Percentiles rank a stretch among this genome's conserved stretches.
Evolutionary conservation across 2,113 vertebrate genomes (phyloP).

Genomic region (Chaenocephalus aceratus): DNA sequence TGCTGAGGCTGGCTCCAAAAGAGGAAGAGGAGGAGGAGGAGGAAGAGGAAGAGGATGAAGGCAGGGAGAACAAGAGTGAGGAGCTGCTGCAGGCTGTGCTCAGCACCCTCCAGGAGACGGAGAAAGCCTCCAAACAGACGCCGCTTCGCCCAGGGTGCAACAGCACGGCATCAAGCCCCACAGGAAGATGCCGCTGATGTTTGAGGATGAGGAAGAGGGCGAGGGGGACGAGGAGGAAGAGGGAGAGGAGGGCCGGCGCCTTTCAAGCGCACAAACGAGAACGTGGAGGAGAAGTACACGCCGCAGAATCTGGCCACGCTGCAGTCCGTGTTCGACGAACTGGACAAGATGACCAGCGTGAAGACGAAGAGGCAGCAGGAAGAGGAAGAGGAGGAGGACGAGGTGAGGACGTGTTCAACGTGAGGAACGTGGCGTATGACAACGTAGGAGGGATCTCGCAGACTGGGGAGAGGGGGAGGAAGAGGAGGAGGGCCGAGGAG

Average conservation of each 20-base stretch:
- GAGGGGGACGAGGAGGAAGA: conserved; percentile 65
- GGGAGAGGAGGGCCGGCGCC: conserved; percentile 58
- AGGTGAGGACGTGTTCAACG: conserved; percentile 84
- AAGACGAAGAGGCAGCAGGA: conserved; percentile 66
- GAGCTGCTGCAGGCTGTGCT: conserved; percentile 90
- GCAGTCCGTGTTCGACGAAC: conserved; percentile 94
- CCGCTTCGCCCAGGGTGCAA: conserved; percentile 71
- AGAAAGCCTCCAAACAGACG: conserved; percentile 82
- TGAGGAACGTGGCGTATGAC: conserved; percentile 89
- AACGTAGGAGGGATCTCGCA: conserved; percentile 85
- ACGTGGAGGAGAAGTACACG: conserved; percentile 94
- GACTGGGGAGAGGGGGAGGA: conserved; percentile 90
- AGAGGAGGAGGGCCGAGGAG: conserved; percentile 82
- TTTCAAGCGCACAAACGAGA: conserved; percentile 95
- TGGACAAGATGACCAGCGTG: conserved; percentile 87
- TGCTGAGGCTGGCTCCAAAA: conserved; percentile 82
- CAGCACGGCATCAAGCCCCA: conserved; percentile 77
- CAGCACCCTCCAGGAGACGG: conserved; percentile 88
- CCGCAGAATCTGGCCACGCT: conserved; percentile 94
- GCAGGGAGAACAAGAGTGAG: conserved; percentile 86
- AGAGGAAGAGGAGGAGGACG: conserved; percentile 63
- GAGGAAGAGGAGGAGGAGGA: conserved; percentile 52
- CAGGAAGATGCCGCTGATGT: conserved; percentile 84
- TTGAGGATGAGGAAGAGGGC: conserved; percentile 85
- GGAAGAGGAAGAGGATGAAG: conserved; percentile 68